These are phyloP conservation scores for Eulemur rufifrons DNA, from an alignment of 2,113 vertebrate genomes.

Conservation along the genomic window DNA sequence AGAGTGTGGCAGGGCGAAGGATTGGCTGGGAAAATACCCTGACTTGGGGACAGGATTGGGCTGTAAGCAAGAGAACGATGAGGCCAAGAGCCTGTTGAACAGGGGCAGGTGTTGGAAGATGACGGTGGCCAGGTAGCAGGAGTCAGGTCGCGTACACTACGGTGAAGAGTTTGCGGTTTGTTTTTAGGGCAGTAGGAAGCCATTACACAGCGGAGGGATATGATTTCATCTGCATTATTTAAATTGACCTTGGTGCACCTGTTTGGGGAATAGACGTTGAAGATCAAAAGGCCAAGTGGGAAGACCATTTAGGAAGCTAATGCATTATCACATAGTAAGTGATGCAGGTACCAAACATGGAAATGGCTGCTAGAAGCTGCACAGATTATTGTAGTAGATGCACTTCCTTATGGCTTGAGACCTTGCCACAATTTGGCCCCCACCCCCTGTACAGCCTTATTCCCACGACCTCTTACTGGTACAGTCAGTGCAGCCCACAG, in stretches of 20 bases:
- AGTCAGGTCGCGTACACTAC: accelerated
- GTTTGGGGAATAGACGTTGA: background rate
- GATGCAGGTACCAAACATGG: accelerated
- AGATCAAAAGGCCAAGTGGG: background rate
- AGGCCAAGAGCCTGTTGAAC: background rate
- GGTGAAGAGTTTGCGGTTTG: background rate
- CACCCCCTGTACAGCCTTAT: too few relatives aligned
- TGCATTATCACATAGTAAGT: accelerated
- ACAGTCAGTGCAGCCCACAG: accelerated
- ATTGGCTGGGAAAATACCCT: background rate
- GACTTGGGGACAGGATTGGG: background rate
- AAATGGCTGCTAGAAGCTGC: background rate
- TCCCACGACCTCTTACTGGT: background rate
- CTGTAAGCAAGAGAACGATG: background rate
- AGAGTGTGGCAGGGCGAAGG: background rate
- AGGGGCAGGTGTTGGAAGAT: background rate
- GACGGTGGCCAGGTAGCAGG: background rate
- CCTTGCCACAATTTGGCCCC: accelerated
- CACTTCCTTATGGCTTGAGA: too few relatives aligned
- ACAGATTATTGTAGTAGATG: accelerated
- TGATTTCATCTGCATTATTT: background rate
- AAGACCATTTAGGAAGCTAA: background rate
- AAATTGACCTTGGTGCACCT: background rate
- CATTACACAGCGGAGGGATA: accelerated
- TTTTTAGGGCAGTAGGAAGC: background rate